Conservation (phyloP, 2,888 invertebrate species). For the Brachylomia viminalis region DNA sequence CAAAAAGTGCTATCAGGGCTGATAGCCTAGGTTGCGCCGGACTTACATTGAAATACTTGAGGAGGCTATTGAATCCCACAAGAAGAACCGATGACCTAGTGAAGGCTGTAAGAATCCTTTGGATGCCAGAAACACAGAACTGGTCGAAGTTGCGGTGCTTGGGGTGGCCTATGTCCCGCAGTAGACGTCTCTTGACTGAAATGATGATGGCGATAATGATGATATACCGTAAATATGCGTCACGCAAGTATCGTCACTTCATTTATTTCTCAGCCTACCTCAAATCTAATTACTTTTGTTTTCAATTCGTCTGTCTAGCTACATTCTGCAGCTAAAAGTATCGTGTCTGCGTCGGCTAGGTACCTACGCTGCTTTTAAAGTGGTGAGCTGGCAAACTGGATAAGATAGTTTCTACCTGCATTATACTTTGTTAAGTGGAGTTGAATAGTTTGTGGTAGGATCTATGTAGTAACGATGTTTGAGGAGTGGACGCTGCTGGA, state of each 20-base stretch:
- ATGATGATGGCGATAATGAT: no score
- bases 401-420: conserved; percentile 47
- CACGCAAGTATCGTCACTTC: neutral
- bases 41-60: no score
- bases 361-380: conserved; percentile 34
- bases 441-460: conserved; percentile 39
- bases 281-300: neutral
- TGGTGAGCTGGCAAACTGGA: conserved; percentile 18
- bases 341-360: conserved; percentile 13
- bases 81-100: no score
- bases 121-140: no score
- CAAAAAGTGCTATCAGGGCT: no score
- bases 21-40: no score
- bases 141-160: no score
- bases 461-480: conserved; percentile 27
- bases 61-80: no score
- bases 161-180: no score
- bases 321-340: neutral
- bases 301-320: neutral
- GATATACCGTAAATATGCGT: no score
- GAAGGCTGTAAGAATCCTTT: no score
- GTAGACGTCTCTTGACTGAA: no score
- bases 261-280: neutral
- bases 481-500: conserved; percentile 9
- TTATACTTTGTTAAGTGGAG: conserved; percentile 50